Base-by-base conservation (phyloP, 2,113 vertebrate species). In the Megaceryle torquata region DNA sequence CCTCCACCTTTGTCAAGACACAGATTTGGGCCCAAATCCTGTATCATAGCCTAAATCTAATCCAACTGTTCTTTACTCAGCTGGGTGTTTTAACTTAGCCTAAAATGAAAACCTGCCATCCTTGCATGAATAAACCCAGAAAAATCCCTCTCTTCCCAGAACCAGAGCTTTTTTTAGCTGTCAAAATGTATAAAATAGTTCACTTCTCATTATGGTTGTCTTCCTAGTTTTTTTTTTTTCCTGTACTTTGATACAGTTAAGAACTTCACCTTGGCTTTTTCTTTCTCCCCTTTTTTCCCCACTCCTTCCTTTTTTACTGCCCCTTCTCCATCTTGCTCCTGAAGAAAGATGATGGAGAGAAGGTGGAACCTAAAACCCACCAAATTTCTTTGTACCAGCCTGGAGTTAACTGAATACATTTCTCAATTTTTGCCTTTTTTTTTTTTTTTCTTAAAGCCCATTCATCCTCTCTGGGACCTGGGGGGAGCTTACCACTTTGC, bases 1-100 rank as follows among this genome's bases (percentile, higher is more conserved):
- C 17, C 39, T 20, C 11, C 33, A 22, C 28, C 39, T 67, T 82
- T 41, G 5, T 26, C 2, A 7, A 74, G 51, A 70, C 50, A 59
- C 14, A 28, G 9, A 41, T 33, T 56, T 56, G 70, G 26, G 28
- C 14, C 26, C 54, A 76, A 87, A 64, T 67, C 44, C n/a, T 82
- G 19, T 22, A 14, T 21, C 0, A 1, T 3, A 67, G 9, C 20
- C 33, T 22, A 26, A 82, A 1, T 54, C 64, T 63, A 53, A 54
- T 21, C 29, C 35, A 71, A 37, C 11, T 51, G 6, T 7, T 72
- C 48, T 56, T 82, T 29, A 41, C 61, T 39, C 67, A 41, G 21
- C 5, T 35, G 33, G 1, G 0, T 1, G 0, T 43, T 59, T 79
- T 64, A 35, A 67, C 8, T 72, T 39, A 19, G 9, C 15, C 1